A percentile compares a stretch with the other conserved stretches of the same genome.
Evolutionary conservation across 2,113 vertebrate genomes (phyloP).

Genomic region (Stegostoma tigrinum): DNA sequence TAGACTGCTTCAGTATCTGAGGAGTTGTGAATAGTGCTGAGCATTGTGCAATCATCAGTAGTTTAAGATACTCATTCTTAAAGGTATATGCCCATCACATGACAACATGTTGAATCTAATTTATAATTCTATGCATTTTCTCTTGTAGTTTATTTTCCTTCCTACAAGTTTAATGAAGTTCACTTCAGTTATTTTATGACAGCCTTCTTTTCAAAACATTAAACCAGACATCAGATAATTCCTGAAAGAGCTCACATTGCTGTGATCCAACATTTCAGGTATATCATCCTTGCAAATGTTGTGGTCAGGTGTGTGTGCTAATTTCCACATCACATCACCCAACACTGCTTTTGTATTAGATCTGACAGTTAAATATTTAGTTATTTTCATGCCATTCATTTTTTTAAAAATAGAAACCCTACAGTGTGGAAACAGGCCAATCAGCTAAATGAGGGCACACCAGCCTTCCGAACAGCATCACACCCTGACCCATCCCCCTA

Average conservation of each 20-base stretch:
- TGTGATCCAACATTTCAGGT: neutral
- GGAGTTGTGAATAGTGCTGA: no score
- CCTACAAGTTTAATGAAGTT: neutral
- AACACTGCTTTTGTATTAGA: neutral
- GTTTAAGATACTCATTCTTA: no score
- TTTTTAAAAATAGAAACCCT: no score
- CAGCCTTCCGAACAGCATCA: no score
- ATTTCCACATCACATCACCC: neutral
- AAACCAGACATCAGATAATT: neutral
- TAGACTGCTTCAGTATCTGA: no score
- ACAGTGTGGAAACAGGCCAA: no score
- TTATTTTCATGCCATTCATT: neutral
- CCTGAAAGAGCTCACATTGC: slow-evolving; percentile 1
- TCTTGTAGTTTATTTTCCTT: neutral
- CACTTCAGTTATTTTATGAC: neutral
- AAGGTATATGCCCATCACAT: no score
- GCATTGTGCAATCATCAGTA: no score
- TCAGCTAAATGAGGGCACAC: no score
- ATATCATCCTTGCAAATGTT: slow-evolving; percentile 2
- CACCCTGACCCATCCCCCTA: no score
- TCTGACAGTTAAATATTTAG: no score
- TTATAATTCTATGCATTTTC: neutral
- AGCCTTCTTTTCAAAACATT: neutral
- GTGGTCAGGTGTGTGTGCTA: neutral
- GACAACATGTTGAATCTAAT: no score